Evolutionary conservation across 2,888 invertebrate genomes (phyloP), one percentile per base, ranked within the genome.

Genomic region (Lissonota sp.): DNA sequence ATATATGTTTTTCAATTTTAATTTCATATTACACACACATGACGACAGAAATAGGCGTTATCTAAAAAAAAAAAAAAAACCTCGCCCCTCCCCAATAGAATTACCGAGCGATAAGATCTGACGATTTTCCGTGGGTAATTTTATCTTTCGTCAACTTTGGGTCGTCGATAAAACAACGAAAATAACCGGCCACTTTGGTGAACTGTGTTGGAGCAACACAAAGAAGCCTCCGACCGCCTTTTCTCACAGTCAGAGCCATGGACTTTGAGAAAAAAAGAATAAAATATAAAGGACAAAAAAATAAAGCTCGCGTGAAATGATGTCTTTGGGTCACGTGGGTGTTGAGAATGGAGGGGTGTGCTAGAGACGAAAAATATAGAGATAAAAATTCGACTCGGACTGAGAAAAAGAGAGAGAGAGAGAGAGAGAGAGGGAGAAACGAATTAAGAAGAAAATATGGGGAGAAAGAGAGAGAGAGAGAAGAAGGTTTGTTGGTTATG

Each of bases 291-390:
- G 60, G 60, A 16, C 8, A 53, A 55, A 44, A 42, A 69, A 62
- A n/a, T n/a, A 14, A 55, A 60, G 44, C 46, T 8, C 3, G 37
- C 16, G 53, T 53, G 71, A 80, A 67, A 67, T 78, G 66, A 71
- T 74, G 60, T 74, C 79, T 72, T 58, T 64, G 53, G 72, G 79
- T 79, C 77, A 81, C 83, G 76, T 83, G 81, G 81, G 79, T 82
- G 81, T 80, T 51, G 26, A 73, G 73, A 51, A 60, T 63, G 64
- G 73, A 71, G 62, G 71, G n/a, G 12, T 53, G 53, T 12, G 12
- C 2, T 12, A 63, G 80, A 76, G 73, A 66, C 42, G 53, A 70
- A 77, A 70, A 66, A 64, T 58, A 49, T 49, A 6, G 14, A 74
- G 74, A 74, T 74, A 66, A 74, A 74, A 58, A 74, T 74, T 57